Percentiles rank a stretch among this genome's conserved stretches.
These are phyloP conservation scores for Otis tarda DNA, from an alignment of 2,113 vertebrate genomes.

Conservation along the genomic window DNA sequence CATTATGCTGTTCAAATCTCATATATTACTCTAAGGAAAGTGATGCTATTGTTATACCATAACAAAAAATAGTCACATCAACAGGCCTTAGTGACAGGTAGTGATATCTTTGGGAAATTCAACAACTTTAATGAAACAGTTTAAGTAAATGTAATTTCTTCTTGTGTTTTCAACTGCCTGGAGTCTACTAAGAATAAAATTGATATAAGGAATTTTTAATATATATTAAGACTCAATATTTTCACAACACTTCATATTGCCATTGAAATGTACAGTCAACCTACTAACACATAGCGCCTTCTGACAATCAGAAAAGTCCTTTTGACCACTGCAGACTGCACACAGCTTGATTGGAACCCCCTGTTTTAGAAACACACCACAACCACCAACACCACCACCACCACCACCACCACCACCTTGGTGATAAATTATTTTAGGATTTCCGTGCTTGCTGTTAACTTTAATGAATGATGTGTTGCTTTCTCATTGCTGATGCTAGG, in stretches of 20 bases:
- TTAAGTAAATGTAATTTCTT: conserved; percentile 6
- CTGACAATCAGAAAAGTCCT: not conserved
- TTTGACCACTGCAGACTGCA: conserved; percentile 26
- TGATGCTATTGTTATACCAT: not conserved
- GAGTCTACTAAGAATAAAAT: not conserved
- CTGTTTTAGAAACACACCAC: not conserved
- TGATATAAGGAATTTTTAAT: not conserved
- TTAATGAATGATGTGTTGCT: conserved; percentile 6
- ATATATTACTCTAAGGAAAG: not conserved
- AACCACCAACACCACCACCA: no score
- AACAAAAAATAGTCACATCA: not conserved
- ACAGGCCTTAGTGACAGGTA: not conserved
- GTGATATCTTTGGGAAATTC: not conserved
- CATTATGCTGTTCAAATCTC: not conserved
- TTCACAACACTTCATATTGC: not conserved
- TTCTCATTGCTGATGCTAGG: conserved; percentile 12
- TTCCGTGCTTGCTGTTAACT: not conserved
- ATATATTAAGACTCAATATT: not conserved
- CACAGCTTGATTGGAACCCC: not conserved
- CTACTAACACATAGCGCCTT: not conserved
- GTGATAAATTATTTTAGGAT: conserved; percentile 44
- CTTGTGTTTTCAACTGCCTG: not conserved
- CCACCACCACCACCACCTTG: not conserved
- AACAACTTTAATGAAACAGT: not conserved
- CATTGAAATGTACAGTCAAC: not conserved